Conservation (phyloP, 2,888 invertebrate genomes). For the Oeneis ivallda region DNA sequence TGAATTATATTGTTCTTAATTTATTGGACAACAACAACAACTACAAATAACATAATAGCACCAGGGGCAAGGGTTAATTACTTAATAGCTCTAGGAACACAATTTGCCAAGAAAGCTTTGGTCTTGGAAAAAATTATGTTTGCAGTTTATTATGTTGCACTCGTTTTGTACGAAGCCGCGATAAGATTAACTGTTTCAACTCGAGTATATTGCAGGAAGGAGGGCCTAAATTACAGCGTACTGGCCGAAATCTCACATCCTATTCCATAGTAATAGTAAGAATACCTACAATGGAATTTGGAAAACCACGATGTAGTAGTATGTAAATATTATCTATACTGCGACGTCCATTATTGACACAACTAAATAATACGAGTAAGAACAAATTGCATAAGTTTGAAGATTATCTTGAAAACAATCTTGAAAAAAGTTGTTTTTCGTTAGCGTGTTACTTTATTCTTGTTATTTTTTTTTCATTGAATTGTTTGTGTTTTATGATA, state of each 20-base stretch:
- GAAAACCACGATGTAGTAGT: no score
- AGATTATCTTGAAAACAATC: no score
- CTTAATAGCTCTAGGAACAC: conserved; percentile 4
- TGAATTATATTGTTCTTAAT: not conserved
- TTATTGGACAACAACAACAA: not conserved
- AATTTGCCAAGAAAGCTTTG: not conserved
- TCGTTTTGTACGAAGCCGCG: not conserved
- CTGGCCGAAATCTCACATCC: not conserved
- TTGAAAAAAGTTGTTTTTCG: no score
- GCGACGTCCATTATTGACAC: no score
- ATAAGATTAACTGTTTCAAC: not conserved
- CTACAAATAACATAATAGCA: conserved; percentile 1
- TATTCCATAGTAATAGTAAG: not conserved
- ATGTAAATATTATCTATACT: no score
- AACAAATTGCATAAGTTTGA: no score
- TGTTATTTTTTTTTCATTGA: no score
- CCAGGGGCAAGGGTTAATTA: not conserved
- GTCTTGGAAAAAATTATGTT: not conserved
- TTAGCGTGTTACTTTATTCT: no score
- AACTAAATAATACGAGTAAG: no score
- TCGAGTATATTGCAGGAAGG: not conserved
- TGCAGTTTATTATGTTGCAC: conserved; percentile 2
- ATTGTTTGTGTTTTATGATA: no score
- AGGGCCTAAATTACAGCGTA: not conserved
- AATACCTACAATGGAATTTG: no score